Evolutionary conservation across 2,888 invertebrate species (phyloP), one percentile per base, ranked within the genome.

Genomic region (Amphipyra tragopoginis): DNA sequence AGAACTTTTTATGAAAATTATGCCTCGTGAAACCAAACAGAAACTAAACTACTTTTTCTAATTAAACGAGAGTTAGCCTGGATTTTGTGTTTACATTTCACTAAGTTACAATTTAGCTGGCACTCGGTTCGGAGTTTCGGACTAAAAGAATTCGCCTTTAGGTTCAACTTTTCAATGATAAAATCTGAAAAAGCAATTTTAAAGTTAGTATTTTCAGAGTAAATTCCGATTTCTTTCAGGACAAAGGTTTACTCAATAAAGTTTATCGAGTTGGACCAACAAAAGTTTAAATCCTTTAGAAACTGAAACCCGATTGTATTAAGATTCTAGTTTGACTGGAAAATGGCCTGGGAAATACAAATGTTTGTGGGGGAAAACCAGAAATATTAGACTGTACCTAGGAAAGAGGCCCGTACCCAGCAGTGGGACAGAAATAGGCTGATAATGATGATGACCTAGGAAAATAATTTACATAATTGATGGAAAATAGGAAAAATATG

Each of bases 111-210:
- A 63, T 69, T 42, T 21, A 49, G 58, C 44, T 47, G 43, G 48
- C 39, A 56, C 47, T 49, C 42, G 39, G 38, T 45, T 39, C 34
- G 8, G 4, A 50, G 39, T 34, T 45, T 39, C 34, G 8, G 4
- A 50, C 26, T 34, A 38, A 52, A 36, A 55, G 51, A 21, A 44
- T 53, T 59, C 11, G n/a, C 36, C 45, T 36, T 54, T 36, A 50
- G 49, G 43, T 50, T 29, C 26, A 61, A 63, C 39, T 50, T 54
- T 38, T 21, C 13, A 51, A 50, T 56, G 56, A 51, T 29, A 52
- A 65, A 50, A 72, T 52, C 57, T 14, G 42, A 61, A 72, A n/a
- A 73, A 62, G 50, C 57, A 69, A 65, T 69, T 69, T 47, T 11
- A 53, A 64, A 69, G 43, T 53, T 49, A 29, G 14, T 14, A 29